phyloP scores from a whole-genome alignment of 1,140 invertebrate species.

The Lysiphlebus fabarum region DNA sequence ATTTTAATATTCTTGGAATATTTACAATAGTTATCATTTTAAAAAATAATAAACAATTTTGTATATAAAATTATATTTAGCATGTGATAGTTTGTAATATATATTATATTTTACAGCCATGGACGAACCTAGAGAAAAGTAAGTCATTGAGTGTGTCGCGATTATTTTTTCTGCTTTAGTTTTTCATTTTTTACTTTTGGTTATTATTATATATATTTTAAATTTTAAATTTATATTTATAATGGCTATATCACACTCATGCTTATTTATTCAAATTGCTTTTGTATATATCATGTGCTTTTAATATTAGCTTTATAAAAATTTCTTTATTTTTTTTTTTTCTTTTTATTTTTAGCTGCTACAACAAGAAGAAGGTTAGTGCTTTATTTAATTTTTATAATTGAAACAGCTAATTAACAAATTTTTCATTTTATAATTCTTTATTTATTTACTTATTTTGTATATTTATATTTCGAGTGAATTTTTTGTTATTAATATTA shows the following conservation, averaged over 20 bases:
- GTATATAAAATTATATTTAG: not conserved
- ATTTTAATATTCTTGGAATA: too few relatives aligned
- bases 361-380: constrained; percentile 19
- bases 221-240: not conserved
- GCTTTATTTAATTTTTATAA: constrained; percentile 4
- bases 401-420: not conserved
- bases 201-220: constrained; percentile 5
- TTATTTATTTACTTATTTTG: not conserved
- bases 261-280: too few relatives aligned
- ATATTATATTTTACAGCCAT: constrained; percentile 66
- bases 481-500: not conserved
- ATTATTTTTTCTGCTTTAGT: constrained; percentile 24
- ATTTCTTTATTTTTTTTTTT: constrained; percentile 19
- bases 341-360: constrained; percentile 17
- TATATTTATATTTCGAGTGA: not conserved
- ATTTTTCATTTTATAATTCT: constrained; percentile 6
- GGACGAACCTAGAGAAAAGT: constrained; percentile 81
- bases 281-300: not conserved
- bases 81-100: constrained; percentile 18
- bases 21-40: not conserved
- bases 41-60: constrained; percentile 3
- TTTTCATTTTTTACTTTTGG: constrained; percentile 12
- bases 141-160: constrained; percentile 54
- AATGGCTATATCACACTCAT: too few relatives aligned
- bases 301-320: constrained; percentile 1